A percentile compares a stretch with the other conserved stretches of the same genome.
phyloP scores from a whole-genome alignment of 2,113 vertebrate genomes.

The Garra rufa region DNA sequence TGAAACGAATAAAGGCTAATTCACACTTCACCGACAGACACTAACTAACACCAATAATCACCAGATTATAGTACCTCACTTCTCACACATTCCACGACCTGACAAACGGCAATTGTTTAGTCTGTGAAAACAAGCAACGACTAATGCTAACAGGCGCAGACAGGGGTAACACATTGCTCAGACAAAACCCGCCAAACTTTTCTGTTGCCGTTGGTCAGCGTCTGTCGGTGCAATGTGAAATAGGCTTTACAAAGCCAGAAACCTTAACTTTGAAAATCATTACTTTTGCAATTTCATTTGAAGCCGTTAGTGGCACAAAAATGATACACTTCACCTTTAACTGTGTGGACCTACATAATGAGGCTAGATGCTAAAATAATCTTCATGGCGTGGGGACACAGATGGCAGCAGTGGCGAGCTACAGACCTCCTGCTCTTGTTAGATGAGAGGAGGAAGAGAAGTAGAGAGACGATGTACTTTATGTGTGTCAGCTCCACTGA shows the following conservation, averaged over 20 bases:
- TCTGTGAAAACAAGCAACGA: not conserved
- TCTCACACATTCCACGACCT: not conserved
- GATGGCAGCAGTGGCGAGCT: constrained; percentile 29
- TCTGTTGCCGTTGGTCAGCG: not conserved
- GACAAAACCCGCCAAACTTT: not conserved
- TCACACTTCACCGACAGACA: not conserved
- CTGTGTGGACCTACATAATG: constrained; percentile 2
- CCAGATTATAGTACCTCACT: not conserved
- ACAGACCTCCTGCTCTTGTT: constrained; percentile 37
- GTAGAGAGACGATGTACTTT: constrained; percentile 46
- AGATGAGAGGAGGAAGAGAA: constrained; percentile 17
- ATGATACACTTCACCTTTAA: not conserved
- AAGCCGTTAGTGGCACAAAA: not conserved
- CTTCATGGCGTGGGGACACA: constrained; percentile 7
- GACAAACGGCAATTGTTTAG: not conserved
- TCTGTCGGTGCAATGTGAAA: not conserved
- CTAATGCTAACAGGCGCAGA: not conserved
- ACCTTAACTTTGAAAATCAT: not conserved
- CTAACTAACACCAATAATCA: not conserved
- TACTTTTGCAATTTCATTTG: not conserved
- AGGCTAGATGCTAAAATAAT: constrained; percentile 40
- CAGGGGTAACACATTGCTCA: not conserved
- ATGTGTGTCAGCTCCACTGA: constrained; percentile 63
- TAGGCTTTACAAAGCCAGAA: not conserved
- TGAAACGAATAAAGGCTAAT: not conserved